Percentiles rank a stretch among this genome's conserved stretches.
phyloP scores from a whole-genome alignment of 1,140 invertebrate species.

The Leucophenga varia region DNA sequence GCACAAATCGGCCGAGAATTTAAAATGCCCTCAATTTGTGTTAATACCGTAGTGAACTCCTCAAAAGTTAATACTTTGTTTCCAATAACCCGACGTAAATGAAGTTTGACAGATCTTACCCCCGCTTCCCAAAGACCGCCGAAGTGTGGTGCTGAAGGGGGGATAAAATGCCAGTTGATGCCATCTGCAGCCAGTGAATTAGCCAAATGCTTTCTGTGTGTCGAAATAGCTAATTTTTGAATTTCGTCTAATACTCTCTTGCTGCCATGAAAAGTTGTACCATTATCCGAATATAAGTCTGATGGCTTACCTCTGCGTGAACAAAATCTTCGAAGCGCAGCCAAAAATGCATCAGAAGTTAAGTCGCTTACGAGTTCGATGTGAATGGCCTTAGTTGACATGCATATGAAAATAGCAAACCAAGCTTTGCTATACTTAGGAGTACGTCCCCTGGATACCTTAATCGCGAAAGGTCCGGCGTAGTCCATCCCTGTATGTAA shows the following conservation, averaged over 20 bases:
- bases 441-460: too few relatives aligned
- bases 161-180: constrained; percentile 7
- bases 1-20: background rate
- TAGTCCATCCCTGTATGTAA: too few relatives aligned
- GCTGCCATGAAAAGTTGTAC: constrained; percentile 2
- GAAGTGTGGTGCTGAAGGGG: constrained; percentile 4
- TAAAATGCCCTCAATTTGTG: too few relatives aligned
- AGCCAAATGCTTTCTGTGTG: background rate
- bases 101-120: background rate
- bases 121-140: constrained; percentile 4
- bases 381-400: background rate
- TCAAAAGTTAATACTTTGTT: background rate
- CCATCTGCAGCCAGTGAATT: constrained; percentile 1
- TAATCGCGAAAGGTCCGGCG: too few relatives aligned
- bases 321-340: background rate
- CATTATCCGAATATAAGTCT: constrained; percentile 3
- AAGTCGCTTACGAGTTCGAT: background rate
- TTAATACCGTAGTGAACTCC: too few relatives aligned
- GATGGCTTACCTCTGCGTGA: background rate
- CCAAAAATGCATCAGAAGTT: background rate
- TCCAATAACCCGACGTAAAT: background rate
- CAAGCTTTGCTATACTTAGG: background rate
- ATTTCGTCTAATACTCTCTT: background rate
- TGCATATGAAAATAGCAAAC: background rate
- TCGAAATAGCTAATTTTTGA: background rate